phyloP scores from a whole-genome alignment of 2,797 vertebrate species.

The Phataginus tricuspis region DNA sequence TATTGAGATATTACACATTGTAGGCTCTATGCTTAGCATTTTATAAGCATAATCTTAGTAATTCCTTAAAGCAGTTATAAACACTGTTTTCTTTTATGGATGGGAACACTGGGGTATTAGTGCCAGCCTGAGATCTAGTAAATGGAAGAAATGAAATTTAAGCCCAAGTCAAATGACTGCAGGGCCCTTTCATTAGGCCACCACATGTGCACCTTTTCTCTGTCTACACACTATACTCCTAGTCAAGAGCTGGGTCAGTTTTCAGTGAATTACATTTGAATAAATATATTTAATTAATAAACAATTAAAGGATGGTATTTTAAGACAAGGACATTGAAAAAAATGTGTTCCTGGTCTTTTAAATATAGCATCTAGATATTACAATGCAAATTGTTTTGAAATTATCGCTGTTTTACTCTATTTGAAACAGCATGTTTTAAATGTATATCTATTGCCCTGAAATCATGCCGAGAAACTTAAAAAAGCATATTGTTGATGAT shows the following conservation, averaged over 20 bases:
- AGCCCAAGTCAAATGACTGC: neutral
- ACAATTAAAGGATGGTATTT: neutral
- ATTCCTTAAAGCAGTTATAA: neutral
- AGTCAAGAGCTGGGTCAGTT: neutral
- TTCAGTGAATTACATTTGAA: neutral
- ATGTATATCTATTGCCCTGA: neutral
- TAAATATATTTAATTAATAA: neutral
- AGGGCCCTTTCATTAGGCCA: neutral
- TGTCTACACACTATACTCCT: neutral
- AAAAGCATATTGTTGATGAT: neutral
- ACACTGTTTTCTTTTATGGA: neutral
- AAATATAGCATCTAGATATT: neutral
- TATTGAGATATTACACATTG: neutral
- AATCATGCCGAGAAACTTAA: neutral
- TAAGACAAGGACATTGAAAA: neutral
- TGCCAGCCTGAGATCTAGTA: neutral
- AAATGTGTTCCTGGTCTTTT: neutral
- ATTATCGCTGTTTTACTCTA: neutral
- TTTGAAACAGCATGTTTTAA: neutral
- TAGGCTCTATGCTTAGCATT: neutral
- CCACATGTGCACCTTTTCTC: neutral
- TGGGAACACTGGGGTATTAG: neutral
- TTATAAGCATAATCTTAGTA: neutral
- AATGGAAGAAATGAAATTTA: neutral
- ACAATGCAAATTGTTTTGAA: neutral